Evolutionary conservation across 2,888 invertebrate genomes (phyloP).

Genomic region (Junonia oenone): DNA sequence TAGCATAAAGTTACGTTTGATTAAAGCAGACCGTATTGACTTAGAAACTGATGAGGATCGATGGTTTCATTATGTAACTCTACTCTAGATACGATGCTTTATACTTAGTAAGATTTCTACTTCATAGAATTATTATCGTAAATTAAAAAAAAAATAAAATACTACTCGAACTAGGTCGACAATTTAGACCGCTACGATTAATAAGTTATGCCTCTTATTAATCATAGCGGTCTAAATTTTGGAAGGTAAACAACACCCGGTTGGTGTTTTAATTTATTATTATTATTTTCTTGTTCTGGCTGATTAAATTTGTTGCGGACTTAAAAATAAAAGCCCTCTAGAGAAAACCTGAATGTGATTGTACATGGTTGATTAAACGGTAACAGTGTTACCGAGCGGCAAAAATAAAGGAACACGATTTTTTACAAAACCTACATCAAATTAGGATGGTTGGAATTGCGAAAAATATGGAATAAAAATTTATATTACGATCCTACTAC

Average conservation of each 20-base stretch:
- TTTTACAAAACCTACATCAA: conserved; percentile 5
- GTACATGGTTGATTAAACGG: conserved; percentile 22
- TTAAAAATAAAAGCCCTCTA: conserved; percentile 18
- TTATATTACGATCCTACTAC: background rate
- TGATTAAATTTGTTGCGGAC: conserved; percentile 22
- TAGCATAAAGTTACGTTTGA: conserved; percentile 19
- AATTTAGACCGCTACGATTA: conserved; percentile 9
- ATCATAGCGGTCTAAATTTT: conserved; percentile 9
- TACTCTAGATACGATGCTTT: conserved; percentile 24
- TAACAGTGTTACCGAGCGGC: conserved; percentile 8
- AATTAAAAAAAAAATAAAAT: conserved; percentile 19
- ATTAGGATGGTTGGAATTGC: conserved; percentile 6
- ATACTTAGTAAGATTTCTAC: conserved; percentile 25
- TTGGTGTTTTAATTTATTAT: background rate
- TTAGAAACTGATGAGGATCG: conserved; percentile 30
- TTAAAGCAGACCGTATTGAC: conserved; percentile 24
- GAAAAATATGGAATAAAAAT: background rate
- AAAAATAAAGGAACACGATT: conserved; percentile 11
- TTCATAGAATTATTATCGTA: conserved; percentile 25
- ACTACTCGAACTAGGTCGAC: background rate
- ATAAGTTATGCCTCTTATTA: no score
- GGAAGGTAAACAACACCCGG: background rate
- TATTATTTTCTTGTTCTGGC: conserved; percentile 12
- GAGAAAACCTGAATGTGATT: conserved; percentile 20
- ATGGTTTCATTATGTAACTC: conserved; percentile 30